A percentile compares a stretch with the other conserved stretches of the same genome.
Conservation (phyloP, 2,888 invertebrate species). For the Xylocampa areola region DNA sequence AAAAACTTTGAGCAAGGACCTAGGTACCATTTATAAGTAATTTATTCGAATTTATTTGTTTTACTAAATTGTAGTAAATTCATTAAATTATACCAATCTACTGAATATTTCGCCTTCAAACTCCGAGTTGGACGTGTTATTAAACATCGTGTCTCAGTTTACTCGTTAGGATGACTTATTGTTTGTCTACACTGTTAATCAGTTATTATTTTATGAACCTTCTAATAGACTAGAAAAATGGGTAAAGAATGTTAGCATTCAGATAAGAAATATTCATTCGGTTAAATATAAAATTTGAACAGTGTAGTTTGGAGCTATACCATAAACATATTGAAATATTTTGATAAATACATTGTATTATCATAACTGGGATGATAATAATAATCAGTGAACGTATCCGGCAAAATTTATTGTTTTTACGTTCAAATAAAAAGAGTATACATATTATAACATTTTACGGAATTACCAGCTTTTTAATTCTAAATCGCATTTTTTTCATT, state of each 20-base stretch:
- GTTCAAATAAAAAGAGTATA: constrained; percentile 2
- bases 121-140: constrained; percentile 39
- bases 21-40: no score
- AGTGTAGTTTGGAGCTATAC: neutral
- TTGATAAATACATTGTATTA: neutral
- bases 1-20: no score
- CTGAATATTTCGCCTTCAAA: constrained; percentile 32
- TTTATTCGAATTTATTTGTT: no score
- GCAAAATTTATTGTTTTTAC: neutral
- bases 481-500: no score
- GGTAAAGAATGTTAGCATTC: neutral
- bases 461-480: no score
- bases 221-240: constrained; percentile 12
- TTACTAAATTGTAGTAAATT: no score
- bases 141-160: constrained; percentile 35
- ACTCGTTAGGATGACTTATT: constrained; percentile 43
- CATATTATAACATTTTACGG: no score
- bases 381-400: constrained; percentile 10
- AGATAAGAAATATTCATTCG: neutral
- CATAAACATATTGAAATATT: neutral
- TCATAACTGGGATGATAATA: constrained; percentile 10
- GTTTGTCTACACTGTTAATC: constrained; percentile 26
- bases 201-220: constrained; percentile 28
- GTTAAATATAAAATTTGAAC: neutral
- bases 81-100: constrained; percentile 1